Base-by-base conservation (phyloP, 2,113 vertebrate genomes). In the Pterocles gutturalis region DNA sequence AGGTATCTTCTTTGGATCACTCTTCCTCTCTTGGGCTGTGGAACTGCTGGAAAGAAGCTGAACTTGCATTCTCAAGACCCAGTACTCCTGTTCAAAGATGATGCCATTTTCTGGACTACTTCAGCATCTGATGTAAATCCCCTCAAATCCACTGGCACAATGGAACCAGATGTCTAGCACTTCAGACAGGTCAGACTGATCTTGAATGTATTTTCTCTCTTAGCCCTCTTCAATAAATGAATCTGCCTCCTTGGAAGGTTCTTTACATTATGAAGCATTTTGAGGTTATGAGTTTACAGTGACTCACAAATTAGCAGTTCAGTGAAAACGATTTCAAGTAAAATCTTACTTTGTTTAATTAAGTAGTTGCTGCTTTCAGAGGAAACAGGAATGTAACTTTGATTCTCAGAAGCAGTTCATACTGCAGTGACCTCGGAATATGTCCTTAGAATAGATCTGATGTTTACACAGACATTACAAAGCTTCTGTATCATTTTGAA, bases 241-340 rank as follows among this genome's bases (percentile, higher is more conserved):
- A 10, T 87, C 29, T 61, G 26, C 34, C 45, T 81, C 38, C 45
- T 58, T 57, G 46, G 54, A 61, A 49, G 60, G 45, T 87, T 38
- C 33, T 46, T 57, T 77, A 58, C 69, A 18, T 22, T n/a, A 36
- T 38, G 62, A 91, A 72, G 57, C 69, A 61, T 90, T 94, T 86
- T 73, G 86, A 78, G 36, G 72, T 41, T 38, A 33, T 25, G 21
- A 91, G 77, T 94, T 96, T 38, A 45, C 61, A 79, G 1, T 82
- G 46, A 87, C 41, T 90, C 57, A 17, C 57, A 48, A n/a, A 33
- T 58, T 38, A 78, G 38, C 55, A 82, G 38, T 84, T 93, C 81
- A 57, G 13, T 54, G 57, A 62, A 87, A 89, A 85, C 71, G 93
- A 89, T 62, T 83, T 86, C 72, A 70, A 34, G 67, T 89, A n/a